Conservation (phyloP, 2,797 vertebrate genomes). For the Okamejei kenojei region DNA sequence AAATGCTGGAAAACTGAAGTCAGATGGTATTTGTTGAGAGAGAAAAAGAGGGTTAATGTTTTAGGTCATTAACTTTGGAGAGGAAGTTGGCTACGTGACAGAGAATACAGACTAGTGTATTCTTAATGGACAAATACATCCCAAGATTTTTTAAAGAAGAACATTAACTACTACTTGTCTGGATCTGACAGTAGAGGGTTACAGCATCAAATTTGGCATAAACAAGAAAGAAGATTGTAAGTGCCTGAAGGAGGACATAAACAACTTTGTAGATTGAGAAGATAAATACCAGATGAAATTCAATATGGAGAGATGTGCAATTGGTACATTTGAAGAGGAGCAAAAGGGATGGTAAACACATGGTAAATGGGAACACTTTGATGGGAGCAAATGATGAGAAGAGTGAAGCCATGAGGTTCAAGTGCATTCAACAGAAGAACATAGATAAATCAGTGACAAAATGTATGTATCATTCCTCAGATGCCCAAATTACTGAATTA, state of each 20-base stretch:
- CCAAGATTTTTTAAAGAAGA: background rate
- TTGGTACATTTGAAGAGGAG: background rate
- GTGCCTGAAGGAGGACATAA: slow-evolving; percentile 16
- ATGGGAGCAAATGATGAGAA: background rate
- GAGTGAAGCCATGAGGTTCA: background rate
- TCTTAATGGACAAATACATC: background rate
- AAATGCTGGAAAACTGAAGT: background rate
- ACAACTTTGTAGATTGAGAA: background rate
- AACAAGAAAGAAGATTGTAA: background rate
- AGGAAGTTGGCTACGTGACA: background rate
- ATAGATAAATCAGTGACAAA: background rate
- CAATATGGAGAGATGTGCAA: background rate
- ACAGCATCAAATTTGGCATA: background rate
- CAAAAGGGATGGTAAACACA: background rate
- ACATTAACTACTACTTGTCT: background rate
- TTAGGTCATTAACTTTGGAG: background rate
- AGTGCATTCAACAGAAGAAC: background rate
- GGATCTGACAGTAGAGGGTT: background rate
- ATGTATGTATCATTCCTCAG: background rate
- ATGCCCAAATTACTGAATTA: background rate
- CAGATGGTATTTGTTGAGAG: background rate
- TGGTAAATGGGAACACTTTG: background rate
- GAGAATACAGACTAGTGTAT: slow-evolving; percentile 10
- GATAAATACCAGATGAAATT: slow-evolving; percentile 29
- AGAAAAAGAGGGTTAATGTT: background rate